Evolutionary conservation across 2,113 vertebrate genomes (phyloP).

Genomic region (Syrrhaptes paradoxus): DNA sequence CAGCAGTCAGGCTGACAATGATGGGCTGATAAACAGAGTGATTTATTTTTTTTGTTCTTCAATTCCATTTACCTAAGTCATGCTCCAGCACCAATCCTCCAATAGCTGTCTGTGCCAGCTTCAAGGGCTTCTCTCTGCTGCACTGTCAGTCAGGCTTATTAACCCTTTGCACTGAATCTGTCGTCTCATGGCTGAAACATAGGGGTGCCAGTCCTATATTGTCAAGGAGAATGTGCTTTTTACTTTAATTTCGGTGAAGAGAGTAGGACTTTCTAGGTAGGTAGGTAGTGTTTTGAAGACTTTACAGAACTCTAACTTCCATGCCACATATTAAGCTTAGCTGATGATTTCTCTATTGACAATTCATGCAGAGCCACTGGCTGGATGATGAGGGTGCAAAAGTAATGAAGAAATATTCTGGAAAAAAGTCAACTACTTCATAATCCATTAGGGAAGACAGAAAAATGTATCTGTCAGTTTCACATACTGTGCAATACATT

Average conservation of each 20-base stretch:
- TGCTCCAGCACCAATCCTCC: background rate
- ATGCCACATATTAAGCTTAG: background rate
- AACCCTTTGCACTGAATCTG: background rate
- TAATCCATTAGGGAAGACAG: background rate
- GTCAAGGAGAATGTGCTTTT: background rate
- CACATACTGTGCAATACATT: background rate
- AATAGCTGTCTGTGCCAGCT: background rate
- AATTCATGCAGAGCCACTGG: background rate
- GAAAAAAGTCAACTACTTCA: constrained; percentile 12
- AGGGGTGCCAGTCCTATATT: background rate
- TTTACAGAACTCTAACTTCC: background rate
- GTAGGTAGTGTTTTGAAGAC: background rate
- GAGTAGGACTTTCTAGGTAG: background rate
- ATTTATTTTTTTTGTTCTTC: background rate
- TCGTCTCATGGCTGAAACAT: background rate
- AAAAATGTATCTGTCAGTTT: background rate
- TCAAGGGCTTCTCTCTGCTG: background rate
- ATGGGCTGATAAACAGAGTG: background rate
- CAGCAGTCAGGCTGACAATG: background rate
- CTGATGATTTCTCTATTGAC: background rate
- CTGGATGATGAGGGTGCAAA: background rate
- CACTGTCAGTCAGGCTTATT: background rate
- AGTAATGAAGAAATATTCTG: constrained; percentile 11
- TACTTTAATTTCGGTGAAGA: background rate
- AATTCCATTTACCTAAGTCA: background rate